phyloP scores from a whole-genome alignment of 2,888 invertebrate species.

The Leistus spinibarbis region DNA sequence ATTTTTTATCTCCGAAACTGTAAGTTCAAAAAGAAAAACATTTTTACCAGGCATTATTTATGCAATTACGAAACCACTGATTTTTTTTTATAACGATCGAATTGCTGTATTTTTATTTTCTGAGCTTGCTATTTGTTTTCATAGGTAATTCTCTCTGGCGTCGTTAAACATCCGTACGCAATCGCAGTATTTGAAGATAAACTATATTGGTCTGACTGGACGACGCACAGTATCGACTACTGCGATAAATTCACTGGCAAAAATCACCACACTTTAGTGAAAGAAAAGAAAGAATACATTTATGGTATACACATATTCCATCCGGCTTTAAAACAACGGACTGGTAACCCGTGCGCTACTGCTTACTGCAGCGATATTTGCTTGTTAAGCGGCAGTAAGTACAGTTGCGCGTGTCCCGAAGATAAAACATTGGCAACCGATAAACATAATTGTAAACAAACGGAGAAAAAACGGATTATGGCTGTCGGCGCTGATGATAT shows the following conservation, averaged over 20 bases:
- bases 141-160: conserved; percentile 60
- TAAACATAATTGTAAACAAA: conserved; percentile 62
- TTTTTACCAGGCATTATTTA: no score
- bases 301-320: conserved; percentile 79
- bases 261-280: conserved; percentile 62
- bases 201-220: conserved; percentile 92
- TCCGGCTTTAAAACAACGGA: conserved; percentile 64
- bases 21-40: no score
- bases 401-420: conserved; percentile 77
- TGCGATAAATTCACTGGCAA: conserved; percentile 80
- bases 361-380: conserved; percentile 79
- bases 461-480: conserved; percentile 59
- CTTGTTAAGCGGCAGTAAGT: conserved; percentile 65
- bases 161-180: conserved; percentile 80
- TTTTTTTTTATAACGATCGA: no score
- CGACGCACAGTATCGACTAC: conserved; percentile 72
- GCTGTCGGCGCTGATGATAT: conserved; percentile 64
- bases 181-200: conserved; percentile 86
- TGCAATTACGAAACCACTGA: no score
- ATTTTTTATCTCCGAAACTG: no score
- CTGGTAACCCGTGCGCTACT: conserved; percentile 66
- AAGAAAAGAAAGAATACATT: conserved; percentile 59
- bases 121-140: no score
- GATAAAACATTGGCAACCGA: conserved; percentile 67
- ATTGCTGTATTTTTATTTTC: no score